Evolutionary conservation across 2,113 vertebrate species (phyloP), one percentile per base, ranked within the genome.

Genomic region (Heterocephalus glaber): DNA sequence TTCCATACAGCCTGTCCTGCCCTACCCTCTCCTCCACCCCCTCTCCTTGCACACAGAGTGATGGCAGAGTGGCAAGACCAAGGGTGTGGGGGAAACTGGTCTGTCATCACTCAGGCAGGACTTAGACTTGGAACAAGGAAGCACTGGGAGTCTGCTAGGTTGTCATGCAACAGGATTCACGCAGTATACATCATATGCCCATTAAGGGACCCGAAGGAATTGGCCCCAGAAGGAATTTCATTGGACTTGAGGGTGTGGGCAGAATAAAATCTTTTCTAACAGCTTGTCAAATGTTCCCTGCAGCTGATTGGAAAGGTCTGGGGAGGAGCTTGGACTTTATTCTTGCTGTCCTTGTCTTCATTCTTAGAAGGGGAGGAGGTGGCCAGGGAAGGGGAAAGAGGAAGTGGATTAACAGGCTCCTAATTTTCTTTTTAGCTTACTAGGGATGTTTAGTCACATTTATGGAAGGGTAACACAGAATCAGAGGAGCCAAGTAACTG

Each of bases 31-130:
- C 38, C 28, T 61, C 79, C 65, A 76, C 54, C 74, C 54, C 35
- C 11, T 10, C 74, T 80, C 60, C 61, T 5, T 1, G 58, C 26
- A 12, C 65, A 47, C 49, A 24, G 41, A 33, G 91, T 90, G 88
- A 90, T 49, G 63, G 33, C 44, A 74, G 6, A 54, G 28, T 56
- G 87, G n/a, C 4, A 12, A 92, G 65, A 38, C 52, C 38, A 68
- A 81, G 86, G 95, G 91, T 94, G 96, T 97, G 95, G 89, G 56
- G 52, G 4, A 85, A 93, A 94, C 33, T 44, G 74, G 77, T 47
- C 74, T 92, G 81, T 95, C 95, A 90, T 96, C 72, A 65, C 47
- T n/a, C 52, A 79, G 79, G 72, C 65, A 91, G 61, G 77, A 52
- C 83, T 82, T 16, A 79, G 66, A 26, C 88, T 91, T 88, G 41